These are phyloP conservation scores for Erpetoichthys calabaricus DNA, from an alignment of 2,797 vertebrate genomes.

Conservation along the genomic window DNA sequence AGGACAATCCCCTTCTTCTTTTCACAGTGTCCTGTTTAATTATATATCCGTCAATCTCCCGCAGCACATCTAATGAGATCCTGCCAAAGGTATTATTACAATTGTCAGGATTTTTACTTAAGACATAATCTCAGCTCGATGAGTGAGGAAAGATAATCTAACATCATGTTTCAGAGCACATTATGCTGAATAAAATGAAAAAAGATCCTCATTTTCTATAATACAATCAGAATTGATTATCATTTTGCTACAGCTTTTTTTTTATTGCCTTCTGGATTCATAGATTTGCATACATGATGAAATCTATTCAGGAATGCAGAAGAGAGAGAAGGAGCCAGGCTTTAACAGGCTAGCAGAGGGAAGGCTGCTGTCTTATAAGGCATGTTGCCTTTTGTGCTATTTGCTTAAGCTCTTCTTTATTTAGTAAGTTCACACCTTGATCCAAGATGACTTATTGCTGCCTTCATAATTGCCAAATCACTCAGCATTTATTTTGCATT, in stretches of 20 bases:
- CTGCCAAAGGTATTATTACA: conserved; percentile 5
- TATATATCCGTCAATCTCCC: conserved; percentile 5
- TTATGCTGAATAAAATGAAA: background rate
- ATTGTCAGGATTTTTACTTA: background rate
- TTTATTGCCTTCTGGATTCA: background rate
- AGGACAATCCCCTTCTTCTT: background rate
- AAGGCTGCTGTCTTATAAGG: too few relatives aligned
- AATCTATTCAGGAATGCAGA: too few relatives aligned
- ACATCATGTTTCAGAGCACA: background rate
- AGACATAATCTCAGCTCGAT: background rate
- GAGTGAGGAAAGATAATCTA: background rate
- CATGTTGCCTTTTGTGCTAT: too few relatives aligned
- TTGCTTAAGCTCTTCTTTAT: too few relatives aligned
- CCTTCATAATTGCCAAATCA: background rate
- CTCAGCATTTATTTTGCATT: background rate
- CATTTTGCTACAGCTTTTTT: conserved; percentile 1
- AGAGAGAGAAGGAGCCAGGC: too few relatives aligned
- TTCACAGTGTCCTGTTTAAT: conserved; percentile 8
- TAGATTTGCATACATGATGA: background rate
- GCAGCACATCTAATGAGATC: conserved; percentile 4
- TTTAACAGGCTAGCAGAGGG: too few relatives aligned
- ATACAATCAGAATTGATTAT: conserved; percentile 6
- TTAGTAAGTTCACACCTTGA: too few relatives aligned
- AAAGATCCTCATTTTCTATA: background rate
- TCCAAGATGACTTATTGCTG: too few relatives aligned